A percentile compares a stretch with the other conserved stretches of the same genome.
These are phyloP conservation scores for Chelonia mydas DNA, from an alignment of 2,797 vertebrate genomes.

Conservation along the genomic window DNA sequence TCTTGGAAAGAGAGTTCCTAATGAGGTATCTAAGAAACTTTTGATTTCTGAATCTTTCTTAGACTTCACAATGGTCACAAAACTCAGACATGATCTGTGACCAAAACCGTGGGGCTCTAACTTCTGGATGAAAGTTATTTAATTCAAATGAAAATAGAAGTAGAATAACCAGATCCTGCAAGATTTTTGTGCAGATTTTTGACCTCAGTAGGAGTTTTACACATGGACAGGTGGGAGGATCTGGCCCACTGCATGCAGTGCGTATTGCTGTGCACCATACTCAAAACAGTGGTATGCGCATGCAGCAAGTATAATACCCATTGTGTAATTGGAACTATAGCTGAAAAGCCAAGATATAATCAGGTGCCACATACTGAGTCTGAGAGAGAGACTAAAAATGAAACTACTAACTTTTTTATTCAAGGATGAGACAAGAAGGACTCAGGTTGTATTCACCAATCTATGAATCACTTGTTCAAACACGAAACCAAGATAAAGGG, in stretches of 20 bases:
- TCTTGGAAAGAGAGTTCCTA: slow-evolving; percentile 9
- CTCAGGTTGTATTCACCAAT: neutral
- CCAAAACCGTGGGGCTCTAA: neutral
- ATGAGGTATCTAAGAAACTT: neutral
- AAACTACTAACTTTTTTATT: neutral
- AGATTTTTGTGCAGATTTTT: neutral
- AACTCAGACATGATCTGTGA: neutral
- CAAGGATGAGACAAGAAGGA: neutral
- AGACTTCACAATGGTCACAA: neutral
- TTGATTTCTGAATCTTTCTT: neutral
- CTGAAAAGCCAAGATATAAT: neutral
- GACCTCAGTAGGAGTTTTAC: neutral
- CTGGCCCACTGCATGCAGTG: neutral
- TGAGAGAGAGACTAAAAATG: neutral
- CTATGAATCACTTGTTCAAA: neutral
- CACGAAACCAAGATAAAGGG: neutral
- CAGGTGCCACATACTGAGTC: neutral
- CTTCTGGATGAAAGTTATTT: neutral
- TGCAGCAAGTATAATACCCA: neutral
- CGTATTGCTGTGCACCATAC: neutral
- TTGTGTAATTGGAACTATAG: neutral
- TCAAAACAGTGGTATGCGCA: fast-evolving
- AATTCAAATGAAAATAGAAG: too few relatives aligned
- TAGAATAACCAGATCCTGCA: neutral
- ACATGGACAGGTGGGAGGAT: neutral